Percentiles rank a stretch among this genome's conserved stretches.
phyloP scores from a whole-genome alignment of 2,888 invertebrate genomes.

The Megaustenia siamemsis region DNA sequence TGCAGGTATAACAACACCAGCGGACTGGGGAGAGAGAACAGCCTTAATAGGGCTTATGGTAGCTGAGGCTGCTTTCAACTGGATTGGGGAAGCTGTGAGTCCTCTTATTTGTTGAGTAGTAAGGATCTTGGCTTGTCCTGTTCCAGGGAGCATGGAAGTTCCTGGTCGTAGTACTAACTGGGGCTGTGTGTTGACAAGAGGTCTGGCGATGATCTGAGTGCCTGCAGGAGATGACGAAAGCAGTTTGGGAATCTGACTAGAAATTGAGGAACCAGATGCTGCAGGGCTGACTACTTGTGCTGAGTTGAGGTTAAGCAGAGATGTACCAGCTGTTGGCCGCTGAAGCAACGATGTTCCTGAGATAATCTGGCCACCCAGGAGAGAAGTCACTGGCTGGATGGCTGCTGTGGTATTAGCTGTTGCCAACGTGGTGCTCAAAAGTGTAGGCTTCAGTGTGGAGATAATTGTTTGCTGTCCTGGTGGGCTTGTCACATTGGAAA shows the following conservation, averaged over 20 bases:
- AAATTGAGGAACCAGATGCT: constrained; percentile 34
- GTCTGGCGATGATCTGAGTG: constrained; percentile 42
- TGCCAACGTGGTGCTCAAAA: constrained; percentile 12
- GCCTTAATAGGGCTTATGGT: constrained; percentile 42
- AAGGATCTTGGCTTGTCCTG: constrained; percentile 47
- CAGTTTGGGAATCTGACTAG: constrained; percentile 53
- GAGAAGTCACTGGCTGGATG: constrained; percentile 54
- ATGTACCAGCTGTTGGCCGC: constrained; percentile 40
- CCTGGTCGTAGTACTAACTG: constrained; percentile 52
- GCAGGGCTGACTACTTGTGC: constrained; percentile 33
- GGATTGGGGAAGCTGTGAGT: constrained; percentile 37
- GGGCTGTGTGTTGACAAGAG: constrained; percentile 41
- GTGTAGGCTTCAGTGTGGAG: constrained; percentile 41
- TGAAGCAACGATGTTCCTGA: constrained; percentile 47
- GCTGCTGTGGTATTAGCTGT: constrained; percentile 61
- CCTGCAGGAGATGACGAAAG: constrained; percentile 42
- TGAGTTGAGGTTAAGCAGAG: constrained; percentile 46
- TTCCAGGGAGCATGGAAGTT: constrained; percentile 20
- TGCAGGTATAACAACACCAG: constrained; percentile 11
- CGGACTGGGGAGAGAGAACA: constrained; percentile 35
- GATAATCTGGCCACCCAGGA: constrained; percentile 54
- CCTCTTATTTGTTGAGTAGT: constrained; percentile 46
- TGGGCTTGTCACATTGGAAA: constrained; percentile 60
- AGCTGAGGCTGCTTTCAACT: constrained; percentile 50
- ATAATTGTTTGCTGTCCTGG: constrained; percentile 47